phyloP scores from a whole-genome alignment of 1,140 invertebrate genomes.

The Coboldia fuscipes region DNA sequence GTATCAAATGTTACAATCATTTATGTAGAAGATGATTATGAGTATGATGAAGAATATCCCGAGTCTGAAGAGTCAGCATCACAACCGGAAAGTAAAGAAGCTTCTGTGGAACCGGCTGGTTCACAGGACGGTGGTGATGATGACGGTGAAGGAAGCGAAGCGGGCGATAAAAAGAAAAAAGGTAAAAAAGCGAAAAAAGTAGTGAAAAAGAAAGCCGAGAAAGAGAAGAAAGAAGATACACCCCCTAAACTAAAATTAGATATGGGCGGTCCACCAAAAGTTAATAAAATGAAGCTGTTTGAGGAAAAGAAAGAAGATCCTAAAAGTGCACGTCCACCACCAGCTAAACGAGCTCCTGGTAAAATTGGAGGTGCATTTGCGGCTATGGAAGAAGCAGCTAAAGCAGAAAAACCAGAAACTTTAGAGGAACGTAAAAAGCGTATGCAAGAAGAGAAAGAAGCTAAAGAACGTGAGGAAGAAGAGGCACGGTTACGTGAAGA shows the following conservation, averaged over 20 bases:
- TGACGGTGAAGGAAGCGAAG: slow-evolving; percentile 14
- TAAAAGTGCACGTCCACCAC: slow-evolving; percentile 8
- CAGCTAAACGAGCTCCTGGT: slow-evolving; percentile 15
- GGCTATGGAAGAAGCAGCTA: slow-evolving; percentile 15
- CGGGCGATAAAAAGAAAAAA: slow-evolving; percentile 17
- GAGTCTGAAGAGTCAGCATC: too few relatives aligned
- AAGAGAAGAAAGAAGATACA: slow-evolving; percentile 13
- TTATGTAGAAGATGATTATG: slow-evolving; percentile 14
- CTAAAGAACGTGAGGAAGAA: slow-evolving; percentile 13
- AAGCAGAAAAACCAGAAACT: slow-evolving; percentile 12
- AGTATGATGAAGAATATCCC: neutral
- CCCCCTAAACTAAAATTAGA: slow-evolving; percentile 21
- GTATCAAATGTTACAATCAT: slow-evolving; percentile 23
- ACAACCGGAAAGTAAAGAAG: too few relatives aligned
- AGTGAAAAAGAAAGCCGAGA: slow-evolving; percentile 10
- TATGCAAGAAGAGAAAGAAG: slow-evolving; percentile 12
- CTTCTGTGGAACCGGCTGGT: too few relatives aligned
- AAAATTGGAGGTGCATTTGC: slow-evolving; percentile 19
- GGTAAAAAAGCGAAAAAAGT: slow-evolving; percentile 17
- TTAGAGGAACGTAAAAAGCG: slow-evolving; percentile 18
- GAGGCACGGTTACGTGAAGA: slow-evolving; percentile 13
- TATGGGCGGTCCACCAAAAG: slow-evolving; percentile 17
- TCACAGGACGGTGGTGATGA: slow-evolving; percentile 7
- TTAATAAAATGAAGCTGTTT: slow-evolving; percentile 18
- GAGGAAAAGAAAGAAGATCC: slow-evolving; percentile 7